Base-by-base conservation (phyloP, 2,888 invertebrate genomes). In the Rhopalosiphum nymphaeae region DNA sequence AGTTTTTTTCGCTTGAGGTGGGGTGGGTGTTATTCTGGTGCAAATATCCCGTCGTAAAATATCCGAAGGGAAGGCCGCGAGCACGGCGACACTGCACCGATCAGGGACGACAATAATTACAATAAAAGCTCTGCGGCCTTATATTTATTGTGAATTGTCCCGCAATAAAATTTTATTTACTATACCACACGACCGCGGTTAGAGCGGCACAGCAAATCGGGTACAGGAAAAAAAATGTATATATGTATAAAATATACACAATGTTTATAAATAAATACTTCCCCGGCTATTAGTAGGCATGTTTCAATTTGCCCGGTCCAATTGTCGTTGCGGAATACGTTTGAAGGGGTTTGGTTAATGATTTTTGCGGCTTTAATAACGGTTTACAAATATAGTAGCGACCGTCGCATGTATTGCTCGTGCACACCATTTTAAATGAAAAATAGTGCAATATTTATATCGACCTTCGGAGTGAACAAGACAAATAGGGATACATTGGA, bases 81-180 rank as follows among this genome's bases (percentile, higher is more conserved):
- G 87, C 44, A n/a, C 89, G 57, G 46, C 36, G 56, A 49, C 61
- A 46, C 46, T 36, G 91, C 91, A 44, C n/a, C 91, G 56, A 91
- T 84, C 84, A 53, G 91, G 84, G 57, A 90, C 93, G 46, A 61
- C n/a, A 93, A 93, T 93, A 93, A 93, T 93, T 93, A 93, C 93
- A 94, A 91, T 94, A 91, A 94, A 94, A 94, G 94, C 94, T 94
- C 90, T 53, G 26, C 36, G 56, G 92, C 56, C 78, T 89, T n/a
- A 29, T 46, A 89, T 90, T 56, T 90, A 94, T 93, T 89, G 90
- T 42, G 90, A 61, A 93, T 89, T 78, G 88, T n/a, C 44, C 78
- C 1, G 88, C 93, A 93, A 94, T 94, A 94, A 94, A 94, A 94
- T 94, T 89, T 44, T 93, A 93, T 93, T 93, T 93, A 93, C 89